Base-by-base conservation (phyloP, 2,797 vertebrate species). In the Notolepis coatsorum region DNA sequence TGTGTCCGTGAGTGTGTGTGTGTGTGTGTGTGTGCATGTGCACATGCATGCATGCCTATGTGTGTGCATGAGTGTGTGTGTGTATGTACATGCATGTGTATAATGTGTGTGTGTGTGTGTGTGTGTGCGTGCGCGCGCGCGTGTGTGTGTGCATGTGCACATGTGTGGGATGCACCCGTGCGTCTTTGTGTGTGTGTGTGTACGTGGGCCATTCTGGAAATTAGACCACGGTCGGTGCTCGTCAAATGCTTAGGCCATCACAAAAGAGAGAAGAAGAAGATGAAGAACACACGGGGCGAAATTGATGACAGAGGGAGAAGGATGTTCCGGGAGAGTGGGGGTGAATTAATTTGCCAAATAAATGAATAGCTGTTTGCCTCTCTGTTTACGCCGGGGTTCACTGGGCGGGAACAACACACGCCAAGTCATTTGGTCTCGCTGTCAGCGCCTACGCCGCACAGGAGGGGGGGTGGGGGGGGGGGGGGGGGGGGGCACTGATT, bases 321-420 rank as follows among this genome's bases (percentile, higher is more conserved):
- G 67, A 25, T 61, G 5, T 27, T 35, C 30, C 64, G 71, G 25
- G n/a, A 41, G 55, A 50, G 50, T 1, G 10, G 15, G 23, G 23
- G 43, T 23, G 64, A 61, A 65, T 65, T 56, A 4, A 57, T 71
- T 74, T 41, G 20, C 55, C 65, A 24, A 17, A 13, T 47, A 45
- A 54, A 56, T 4, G 5, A 72, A 20, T 71, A 64, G 66, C 60
- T 69, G 67, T 67, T 81, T 75, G 71, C n/a, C n/a, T 76, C 62
- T 79, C 45, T 21, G 42, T 84, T 70, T 71, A 68, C 54, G 9
- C 7, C 13, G 0, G 24, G 62, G 60, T 67, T 72, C 49, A 41
- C 7, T 17, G 3, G 66, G 60, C 30, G 10, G n/a, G n/a, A n/a
- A n/a, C n/a, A 65, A 75, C 8, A 64, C 61, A 75, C 73, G 55